Conservation (phyloP, 2,113 vertebrate species). For the Epinephelus moara region DNA sequence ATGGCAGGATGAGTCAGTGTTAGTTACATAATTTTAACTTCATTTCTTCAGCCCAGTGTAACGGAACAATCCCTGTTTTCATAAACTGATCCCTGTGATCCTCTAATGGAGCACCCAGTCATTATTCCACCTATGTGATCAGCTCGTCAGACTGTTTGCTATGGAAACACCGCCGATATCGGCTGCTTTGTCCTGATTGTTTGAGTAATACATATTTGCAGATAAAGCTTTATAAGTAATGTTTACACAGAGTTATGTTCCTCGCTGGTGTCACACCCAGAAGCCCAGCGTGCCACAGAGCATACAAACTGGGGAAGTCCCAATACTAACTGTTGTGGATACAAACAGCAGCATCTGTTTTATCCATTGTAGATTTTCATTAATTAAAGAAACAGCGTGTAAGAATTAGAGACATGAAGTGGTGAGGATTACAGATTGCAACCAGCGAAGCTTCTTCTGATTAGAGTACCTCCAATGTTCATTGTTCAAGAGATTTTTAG, state of each 20-base stretch:
- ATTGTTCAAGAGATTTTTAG: no score
- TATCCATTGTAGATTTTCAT: no score
- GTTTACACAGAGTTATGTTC: background rate
- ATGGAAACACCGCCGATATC: slow-evolving; percentile 11
- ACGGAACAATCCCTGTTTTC: background rate
- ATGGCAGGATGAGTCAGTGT: slow-evolving; percentile 53
- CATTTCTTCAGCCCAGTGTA: slow-evolving; percentile 19
- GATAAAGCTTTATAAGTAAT: background rate
- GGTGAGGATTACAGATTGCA: no score
- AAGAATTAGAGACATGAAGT: no score
- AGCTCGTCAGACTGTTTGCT: background rate
- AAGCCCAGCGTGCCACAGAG: background rate
- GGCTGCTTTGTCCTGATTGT: background rate
- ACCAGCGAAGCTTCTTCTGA: no score
- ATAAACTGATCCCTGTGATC: slow-evolving; percentile 4
- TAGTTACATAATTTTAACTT: slow-evolving; percentile 36
- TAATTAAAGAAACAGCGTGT: no score
- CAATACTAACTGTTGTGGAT: background rate
- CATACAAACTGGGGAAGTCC: background rate
- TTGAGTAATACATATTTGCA: slow-evolving; percentile 19
- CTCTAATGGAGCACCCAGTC: background rate
- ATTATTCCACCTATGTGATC: background rate
- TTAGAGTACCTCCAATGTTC: no score
- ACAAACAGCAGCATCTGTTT: background rate
- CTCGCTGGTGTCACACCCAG: background rate